These are phyloP conservation scores for Eristalis intricaria DNA, from an alignment of 2,888 invertebrate species.

Conservation along the genomic window DNA sequence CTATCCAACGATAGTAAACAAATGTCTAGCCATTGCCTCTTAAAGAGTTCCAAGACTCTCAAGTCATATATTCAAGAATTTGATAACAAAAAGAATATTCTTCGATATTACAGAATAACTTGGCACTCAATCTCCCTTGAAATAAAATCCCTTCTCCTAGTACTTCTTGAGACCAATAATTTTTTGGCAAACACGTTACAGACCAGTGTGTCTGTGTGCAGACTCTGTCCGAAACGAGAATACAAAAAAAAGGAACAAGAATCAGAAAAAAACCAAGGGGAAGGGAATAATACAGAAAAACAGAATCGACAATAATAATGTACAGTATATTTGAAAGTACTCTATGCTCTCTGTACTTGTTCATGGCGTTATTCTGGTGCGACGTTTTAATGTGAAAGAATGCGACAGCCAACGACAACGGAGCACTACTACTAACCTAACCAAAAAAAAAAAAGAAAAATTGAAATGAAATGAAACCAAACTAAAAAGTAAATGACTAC, in stretches of 20 bases:
- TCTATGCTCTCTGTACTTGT: slow-evolving; percentile 15
- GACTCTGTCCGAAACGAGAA: background rate
- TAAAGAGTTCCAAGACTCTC: too few species aligned
- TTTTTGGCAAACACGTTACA: slow-evolving; percentile 10
- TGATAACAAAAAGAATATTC: background rate
- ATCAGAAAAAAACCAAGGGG: background rate
- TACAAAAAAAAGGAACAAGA: background rate
- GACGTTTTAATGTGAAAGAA: slow-evolving; percentile 39
- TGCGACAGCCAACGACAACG: slow-evolving; percentile 42
- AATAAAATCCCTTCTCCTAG: background rate
- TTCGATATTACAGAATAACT: background rate
- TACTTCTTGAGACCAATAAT: background rate
- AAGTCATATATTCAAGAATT: background rate
- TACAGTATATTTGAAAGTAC: slow-evolving; percentile 17
- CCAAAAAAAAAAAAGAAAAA: background rate
- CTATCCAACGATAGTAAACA: too few species aligned
- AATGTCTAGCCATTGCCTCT: too few species aligned
- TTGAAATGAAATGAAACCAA: background rate
- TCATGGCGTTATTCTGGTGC: background rate
- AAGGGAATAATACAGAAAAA: background rate
- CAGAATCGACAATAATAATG: background rate
- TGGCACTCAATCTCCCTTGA: background rate
- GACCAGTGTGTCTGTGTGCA: background rate
- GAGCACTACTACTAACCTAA: slow-evolving; percentile 23
- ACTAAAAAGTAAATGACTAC: slow-evolving; percentile 31